phyloP scores from a whole-genome alignment of 1,140 invertebrate species.

The Hyles vespertilio region DNA sequence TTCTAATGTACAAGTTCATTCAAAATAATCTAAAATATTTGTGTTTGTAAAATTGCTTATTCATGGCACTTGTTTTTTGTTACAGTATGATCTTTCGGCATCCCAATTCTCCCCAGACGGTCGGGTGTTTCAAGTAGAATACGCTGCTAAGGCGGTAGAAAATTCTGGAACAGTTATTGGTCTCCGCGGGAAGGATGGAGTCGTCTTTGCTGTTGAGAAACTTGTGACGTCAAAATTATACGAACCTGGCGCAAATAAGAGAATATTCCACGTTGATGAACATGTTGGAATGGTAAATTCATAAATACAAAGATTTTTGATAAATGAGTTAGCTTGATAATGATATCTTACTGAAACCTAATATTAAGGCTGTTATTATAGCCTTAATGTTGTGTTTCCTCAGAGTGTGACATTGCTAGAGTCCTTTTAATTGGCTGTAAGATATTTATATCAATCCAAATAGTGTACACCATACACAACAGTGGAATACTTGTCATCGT shows the following conservation, averaged over 20 bases:
- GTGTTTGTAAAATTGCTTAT: slow-evolving; percentile 27
- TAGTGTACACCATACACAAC: too few species aligned
- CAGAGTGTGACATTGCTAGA: neutral
- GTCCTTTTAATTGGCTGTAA: neutral
- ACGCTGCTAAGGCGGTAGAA: slow-evolving; percentile 99
- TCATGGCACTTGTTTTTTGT: slow-evolving; percentile 55
- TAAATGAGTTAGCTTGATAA: neutral
- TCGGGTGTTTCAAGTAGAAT: slow-evolving; percentile 99
- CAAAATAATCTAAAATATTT: neutral
- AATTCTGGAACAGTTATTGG: slow-evolving; percentile 98
- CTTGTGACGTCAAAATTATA: slow-evolving; percentile 97
- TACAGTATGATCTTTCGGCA: slow-evolving; percentile 98
- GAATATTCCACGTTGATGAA: slow-evolving; percentile 95
- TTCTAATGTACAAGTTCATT: neutral
- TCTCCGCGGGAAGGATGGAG: slow-evolving; percentile 95
- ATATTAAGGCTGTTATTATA: neutral
- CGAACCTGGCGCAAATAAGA: slow-evolving; percentile 94
- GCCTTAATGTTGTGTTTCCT: neutral
- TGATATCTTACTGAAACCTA: neutral
- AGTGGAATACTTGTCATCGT: too few species aligned
- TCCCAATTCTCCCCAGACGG: slow-evolving; percentile 99
- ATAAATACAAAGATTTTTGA: neutral
- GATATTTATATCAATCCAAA: too few species aligned
- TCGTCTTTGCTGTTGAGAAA: slow-evolving; percentile 99
- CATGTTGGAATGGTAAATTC: slow-evolving; percentile 92